Conservation (phyloP, 64 coral and sea anemone species). For the Porites lutea region DNA sequence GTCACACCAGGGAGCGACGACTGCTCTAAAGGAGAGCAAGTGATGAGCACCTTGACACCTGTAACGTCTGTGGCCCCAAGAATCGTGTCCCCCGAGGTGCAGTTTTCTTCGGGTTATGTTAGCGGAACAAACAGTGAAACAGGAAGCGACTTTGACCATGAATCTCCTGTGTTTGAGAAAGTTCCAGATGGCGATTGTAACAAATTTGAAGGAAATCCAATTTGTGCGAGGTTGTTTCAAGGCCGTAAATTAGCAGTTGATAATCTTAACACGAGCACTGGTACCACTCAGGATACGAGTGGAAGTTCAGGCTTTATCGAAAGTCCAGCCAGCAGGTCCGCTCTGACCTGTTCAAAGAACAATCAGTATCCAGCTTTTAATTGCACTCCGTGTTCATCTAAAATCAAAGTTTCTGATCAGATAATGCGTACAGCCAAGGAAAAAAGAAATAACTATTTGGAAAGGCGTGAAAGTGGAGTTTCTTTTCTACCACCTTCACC, state of each 20-base stretch:
- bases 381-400: not conserved
- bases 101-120: slow-evolving; percentile 11
- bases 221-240: not conserved
- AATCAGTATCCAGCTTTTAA: not conserved
- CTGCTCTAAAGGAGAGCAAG: not conserved
- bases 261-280: not conserved
- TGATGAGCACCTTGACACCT: not conserved
- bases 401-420: slow-evolving; percentile 15
- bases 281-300: not conserved
- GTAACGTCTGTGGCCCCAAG: not conserved
- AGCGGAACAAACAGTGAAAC: slow-evolving; percentile 25
- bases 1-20: not conserved
- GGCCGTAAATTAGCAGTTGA: not conserved
- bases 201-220: not conserved
- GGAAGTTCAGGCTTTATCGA: slow-evolving; percentile 47
- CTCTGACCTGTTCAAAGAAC: not conserved
- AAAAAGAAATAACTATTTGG: not conserved
- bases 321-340: not conserved
- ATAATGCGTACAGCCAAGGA: not conserved
- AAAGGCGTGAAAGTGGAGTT: slow-evolving; percentile 33
- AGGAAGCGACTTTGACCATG: not conserved
- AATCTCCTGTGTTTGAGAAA: not conserved
- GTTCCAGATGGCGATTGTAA: too few relatives aligned
- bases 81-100: not conserved
- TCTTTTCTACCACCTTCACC: slow-evolving; percentile 24